Evolutionary conservation across 2,113 vertebrate genomes (phyloP).

Genomic region (Stigmatopora argus): DNA sequence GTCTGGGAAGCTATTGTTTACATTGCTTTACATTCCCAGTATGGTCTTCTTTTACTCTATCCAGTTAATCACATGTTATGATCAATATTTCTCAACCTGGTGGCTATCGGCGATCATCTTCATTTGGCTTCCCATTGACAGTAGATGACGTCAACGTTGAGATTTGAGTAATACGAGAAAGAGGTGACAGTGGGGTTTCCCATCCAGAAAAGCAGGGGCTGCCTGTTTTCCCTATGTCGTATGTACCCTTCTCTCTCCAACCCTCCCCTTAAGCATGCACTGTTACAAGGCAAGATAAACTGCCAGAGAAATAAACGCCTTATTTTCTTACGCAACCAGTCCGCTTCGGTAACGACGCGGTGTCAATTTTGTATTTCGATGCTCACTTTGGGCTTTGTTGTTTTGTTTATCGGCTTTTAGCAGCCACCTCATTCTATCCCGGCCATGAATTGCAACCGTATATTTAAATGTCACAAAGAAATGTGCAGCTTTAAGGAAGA

Average conservation of each 20-base stretch:
- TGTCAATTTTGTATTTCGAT: conserved; percentile 24
- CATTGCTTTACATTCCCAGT: not conserved
- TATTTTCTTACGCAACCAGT: not conserved
- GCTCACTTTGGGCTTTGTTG: conserved; percentile 41
- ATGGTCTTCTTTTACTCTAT: not conserved
- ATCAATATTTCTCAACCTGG: conserved; percentile 21
- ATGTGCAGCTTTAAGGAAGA: conserved; percentile 22
- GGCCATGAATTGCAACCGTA: conserved; percentile 52
- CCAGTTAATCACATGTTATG: not conserved
- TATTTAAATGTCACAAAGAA: conserved; percentile 33
- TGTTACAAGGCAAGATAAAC: conserved; percentile 37
- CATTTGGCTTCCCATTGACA: conserved; percentile 53
- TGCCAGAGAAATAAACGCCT: conserved; percentile 15
- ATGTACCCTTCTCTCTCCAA: conserved; percentile 51
- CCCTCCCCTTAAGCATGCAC: conserved; percentile 32
- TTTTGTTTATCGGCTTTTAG: conserved; percentile 11
- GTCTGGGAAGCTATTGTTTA: not conserved
- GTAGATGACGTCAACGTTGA: conserved; percentile 54
- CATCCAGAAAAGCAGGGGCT: conserved; percentile 67
- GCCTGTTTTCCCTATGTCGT: conserved; percentile 65
- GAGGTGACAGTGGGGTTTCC: conserved; percentile 70
- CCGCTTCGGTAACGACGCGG: conserved; percentile 4
- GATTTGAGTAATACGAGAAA: conserved; percentile 69
- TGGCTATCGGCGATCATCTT: conserved; percentile 40
- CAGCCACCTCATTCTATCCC: conserved; percentile 53